phyloP scores from a whole-genome alignment of 2,797 vertebrate genomes.

The Sebastes oblongus region DNA sequence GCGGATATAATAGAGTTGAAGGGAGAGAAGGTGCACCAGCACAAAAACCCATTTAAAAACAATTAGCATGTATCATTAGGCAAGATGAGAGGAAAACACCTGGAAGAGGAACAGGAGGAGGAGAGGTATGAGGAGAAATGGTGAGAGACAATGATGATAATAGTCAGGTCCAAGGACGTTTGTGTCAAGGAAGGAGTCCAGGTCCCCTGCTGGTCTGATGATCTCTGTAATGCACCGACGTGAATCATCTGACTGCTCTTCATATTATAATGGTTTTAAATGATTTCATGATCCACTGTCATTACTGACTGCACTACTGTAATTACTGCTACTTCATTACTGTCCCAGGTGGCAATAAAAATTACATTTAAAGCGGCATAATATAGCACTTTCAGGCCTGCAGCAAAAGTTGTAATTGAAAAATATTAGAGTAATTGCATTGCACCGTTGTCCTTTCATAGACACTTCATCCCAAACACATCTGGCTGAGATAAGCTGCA shows the following conservation, averaged over 20 bases:
- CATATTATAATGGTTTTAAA: constrained; percentile 38
- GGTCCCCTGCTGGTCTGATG: constrained; percentile 24
- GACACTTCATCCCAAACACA: not conserved
- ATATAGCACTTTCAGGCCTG: not conserved
- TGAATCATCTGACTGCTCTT: constrained; percentile 22
- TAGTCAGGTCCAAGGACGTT: constrained; percentile 41
- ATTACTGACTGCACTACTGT: constrained; percentile 24
- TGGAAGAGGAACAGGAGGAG: constrained; percentile 46
- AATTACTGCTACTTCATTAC: constrained; percentile 15
- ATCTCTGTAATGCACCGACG: constrained; percentile 12
- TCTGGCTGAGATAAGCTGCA: not conserved
- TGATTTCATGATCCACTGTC: constrained; percentile 22
- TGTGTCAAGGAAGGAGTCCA: constrained; percentile 14
- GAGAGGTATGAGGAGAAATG: not conserved
- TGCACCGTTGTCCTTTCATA: not conserved
- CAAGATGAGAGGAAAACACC: constrained; percentile 61
- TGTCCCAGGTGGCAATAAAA: constrained; percentile 11
- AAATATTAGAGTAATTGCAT: not conserved
- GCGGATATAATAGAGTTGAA: constrained; percentile 60
- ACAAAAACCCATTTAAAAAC: constrained; percentile 71
- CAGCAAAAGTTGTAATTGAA: not conserved
- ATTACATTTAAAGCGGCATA: not conserved
- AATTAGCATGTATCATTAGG: constrained; percentile 78
- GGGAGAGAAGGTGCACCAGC: constrained; percentile 33
- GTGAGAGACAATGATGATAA: constrained; percentile 15